Conservation (phyloP, 2,113 vertebrate genomes). For the Microcebus griseorufus region DNA sequence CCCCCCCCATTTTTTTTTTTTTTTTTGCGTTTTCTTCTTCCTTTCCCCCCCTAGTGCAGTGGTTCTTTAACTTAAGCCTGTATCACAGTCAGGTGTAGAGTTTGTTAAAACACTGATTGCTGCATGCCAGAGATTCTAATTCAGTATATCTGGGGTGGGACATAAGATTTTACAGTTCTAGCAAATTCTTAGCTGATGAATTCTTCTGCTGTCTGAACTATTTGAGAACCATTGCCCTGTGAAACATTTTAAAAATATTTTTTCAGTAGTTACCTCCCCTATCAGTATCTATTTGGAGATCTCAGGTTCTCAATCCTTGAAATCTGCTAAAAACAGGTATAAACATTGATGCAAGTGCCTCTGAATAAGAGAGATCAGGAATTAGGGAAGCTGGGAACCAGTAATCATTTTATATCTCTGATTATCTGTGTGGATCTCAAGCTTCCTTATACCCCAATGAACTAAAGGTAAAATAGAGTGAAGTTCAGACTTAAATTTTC, state of each 20-base stretch:
- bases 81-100: not conserved
- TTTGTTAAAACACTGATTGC: not conserved
- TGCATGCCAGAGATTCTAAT: not conserved
- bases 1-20: not conserved
- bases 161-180: not conserved
- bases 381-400: not conserved
- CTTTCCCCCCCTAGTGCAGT: not conserved
- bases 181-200: not conserved
- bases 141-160: not conserved
- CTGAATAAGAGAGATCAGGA: not conserved
- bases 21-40: not conserved
- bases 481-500: not conserved
- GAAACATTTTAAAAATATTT: not conserved
- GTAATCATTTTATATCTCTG: slow-evolving; percentile 18
- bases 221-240: not conserved
- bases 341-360: not conserved
- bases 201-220: not conserved
- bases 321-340: not conserved
- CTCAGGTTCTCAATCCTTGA: not conserved
- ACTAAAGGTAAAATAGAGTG: not conserved
- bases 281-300: not conserved
- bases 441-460: not conserved
- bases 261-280: slow-evolving; percentile 1
- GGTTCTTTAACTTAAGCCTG: not conserved
- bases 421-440: not conserved